Evolutionary conservation across 2,888 invertebrate species (phyloP), one percentile per base, ranked within the genome.

Genomic region (Dolomedes plantarius): DNA sequence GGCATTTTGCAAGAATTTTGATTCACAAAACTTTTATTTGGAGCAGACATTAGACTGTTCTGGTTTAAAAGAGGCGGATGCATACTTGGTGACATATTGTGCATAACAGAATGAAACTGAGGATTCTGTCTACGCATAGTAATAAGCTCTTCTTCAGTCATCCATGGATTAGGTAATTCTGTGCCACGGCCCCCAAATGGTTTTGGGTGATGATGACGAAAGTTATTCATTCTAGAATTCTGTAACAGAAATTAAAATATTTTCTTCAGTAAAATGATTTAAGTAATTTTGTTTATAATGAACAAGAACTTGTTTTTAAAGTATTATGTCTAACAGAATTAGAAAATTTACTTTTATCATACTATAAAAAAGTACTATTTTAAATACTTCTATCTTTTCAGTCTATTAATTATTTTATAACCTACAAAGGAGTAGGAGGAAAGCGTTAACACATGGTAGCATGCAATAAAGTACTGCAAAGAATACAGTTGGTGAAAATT

Each of bases 1-100:
- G 56, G 16, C 56, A 56, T 56, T 23, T 56, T 56, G 23, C 56
- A 56, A 23, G 56, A 56, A 16, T 56, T 56, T 56, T 56, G 23
- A 16, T 46, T 46, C 41, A 46, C 46, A 23, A 23, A 56, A 56
- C 56, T n/a, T 23, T 56, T 56, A 23, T 2, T 23, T 56, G 19
- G 2, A n/a, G 56, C 3, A 16, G 56, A 23, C 56, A 23, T 19
- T 19, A 56, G 1, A 23, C 19, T 19, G 23, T 23, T 19, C 56
- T 19, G 56, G 23, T 56, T n/a, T n/a, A 56, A 23, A 23, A 23
- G 23, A 23, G 56, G 56, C 19, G 56, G 56, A 1, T 56, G 56
- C 23, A 56, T 23, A 23, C 3, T 16, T 23, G 56, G 23, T 3
- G 23, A 5, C 2, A 23, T 23, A 23, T 56, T 56, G 5, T 56